Evolutionary conservation across 2,797 vertebrate genomes (phyloP), one percentile per base, ranked within the genome.

Genomic region (Pterois miles): DNA sequence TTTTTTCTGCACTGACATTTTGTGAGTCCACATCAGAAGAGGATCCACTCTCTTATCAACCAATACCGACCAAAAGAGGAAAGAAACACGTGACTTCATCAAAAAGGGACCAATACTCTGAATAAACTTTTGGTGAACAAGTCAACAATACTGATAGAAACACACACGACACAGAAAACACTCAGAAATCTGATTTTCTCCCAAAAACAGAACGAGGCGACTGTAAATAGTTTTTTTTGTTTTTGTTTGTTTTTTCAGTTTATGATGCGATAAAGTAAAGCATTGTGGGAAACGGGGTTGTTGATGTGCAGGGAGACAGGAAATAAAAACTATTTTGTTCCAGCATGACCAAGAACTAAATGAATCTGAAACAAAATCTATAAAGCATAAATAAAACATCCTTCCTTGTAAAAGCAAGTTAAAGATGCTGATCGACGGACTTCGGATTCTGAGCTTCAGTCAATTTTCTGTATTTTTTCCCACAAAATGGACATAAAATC

Each of bases 101-200:
- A 60, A 64, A 82, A 40, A 38, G 58, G 73, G 64, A 86, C 73
- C 52, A 9, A 76, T 9, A 65, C 86, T 79, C 65, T 62, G 4
- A 36, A 67, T 20, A 80, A 82, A 82, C 69, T 63, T 90, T 92
- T 89, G 87, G 88, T 87, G 86, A 89, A 85, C 81, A 40, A 77
- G 78, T 86, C 64, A 75, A 90, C 74, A 86, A 89, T 62, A 86
- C 78, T 71, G 74, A 85, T 72, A 71, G 29, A 64, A 89, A 86
- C 84, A 86, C 50, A 27, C 8, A 79, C 34, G 1, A 79, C 68
- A 76, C 22, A 2, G 8, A 52, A 60, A 18, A 13, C 52, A 54
- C 11, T 40, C 38, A 40, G 38, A 40, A 16, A 14, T 40, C 38
- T 16, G 27, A 64, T 67, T 68, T 81, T 53, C 74, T 67, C 48